Percentiles rank a stretch among this genome's conserved stretches.
phyloP scores from a whole-genome alignment of 2,113 vertebrate species.

The Pampusana beccarii region DNA sequence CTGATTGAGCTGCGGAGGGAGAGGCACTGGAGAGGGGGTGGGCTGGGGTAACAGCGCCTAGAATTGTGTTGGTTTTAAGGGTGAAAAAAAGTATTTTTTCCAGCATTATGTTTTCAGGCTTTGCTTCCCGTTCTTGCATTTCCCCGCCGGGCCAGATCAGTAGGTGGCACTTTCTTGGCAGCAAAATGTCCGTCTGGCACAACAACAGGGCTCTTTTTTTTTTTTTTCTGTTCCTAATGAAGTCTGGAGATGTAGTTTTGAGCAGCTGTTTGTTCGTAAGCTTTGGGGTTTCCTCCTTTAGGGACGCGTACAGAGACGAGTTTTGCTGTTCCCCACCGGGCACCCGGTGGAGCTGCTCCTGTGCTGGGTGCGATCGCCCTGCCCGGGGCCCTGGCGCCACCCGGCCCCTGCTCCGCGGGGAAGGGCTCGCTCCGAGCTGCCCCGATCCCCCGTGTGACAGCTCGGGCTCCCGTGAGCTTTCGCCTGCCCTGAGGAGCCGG shows the following conservation, averaged over 20 bases:
- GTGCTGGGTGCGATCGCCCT: background rate
- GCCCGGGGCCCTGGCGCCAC: background rate
- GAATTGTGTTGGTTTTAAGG: background rate
- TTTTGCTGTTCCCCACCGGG: rapidly evolving
- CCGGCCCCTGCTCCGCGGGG: background rate
- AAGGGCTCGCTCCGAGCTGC: background rate
- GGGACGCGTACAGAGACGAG: background rate
- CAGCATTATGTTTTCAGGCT: background rate
- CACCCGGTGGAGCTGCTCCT: background rate
- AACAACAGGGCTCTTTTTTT: background rate
- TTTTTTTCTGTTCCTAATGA: background rate
- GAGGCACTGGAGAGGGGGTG: background rate
- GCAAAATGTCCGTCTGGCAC: background rate
- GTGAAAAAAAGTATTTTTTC: background rate
- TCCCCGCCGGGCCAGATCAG: background rate
- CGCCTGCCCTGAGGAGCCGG: rapidly evolving
- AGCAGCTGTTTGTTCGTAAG: constrained; percentile 11
- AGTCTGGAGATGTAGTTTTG: background rate
- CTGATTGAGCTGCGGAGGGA: background rate
- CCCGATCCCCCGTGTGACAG: background rate
- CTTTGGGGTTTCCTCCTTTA: background rate
- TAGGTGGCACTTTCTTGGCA: constrained; percentile 57
- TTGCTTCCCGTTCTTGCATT: background rate
- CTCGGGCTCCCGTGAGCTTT: background rate
- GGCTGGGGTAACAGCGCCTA: background rate